phyloP scores from a whole-genome alignment of 2,113 vertebrate species.

The Regulus satrapa region DNA sequence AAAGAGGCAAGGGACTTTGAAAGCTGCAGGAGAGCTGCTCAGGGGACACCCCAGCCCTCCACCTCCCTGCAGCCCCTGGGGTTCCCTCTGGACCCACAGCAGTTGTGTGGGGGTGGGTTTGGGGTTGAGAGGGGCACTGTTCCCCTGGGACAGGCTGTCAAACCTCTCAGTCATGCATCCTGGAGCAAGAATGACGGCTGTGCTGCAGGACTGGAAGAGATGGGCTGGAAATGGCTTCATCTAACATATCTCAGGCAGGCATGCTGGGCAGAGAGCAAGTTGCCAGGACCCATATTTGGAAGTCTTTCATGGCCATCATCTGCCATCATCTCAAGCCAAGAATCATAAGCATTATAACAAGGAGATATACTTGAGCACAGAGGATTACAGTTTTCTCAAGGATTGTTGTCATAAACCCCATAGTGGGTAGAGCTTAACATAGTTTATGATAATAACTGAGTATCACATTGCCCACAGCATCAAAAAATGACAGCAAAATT shows the following conservation, averaged over 20 bases:
- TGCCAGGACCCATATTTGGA: conserved; percentile 32
- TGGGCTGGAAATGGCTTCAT: not conserved
- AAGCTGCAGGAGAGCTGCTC: not conserved
- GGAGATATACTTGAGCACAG: conserved; percentile 50
- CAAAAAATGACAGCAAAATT: conserved; percentile 64
- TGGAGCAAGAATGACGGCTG: not conserved
- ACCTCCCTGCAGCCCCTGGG: not conserved
- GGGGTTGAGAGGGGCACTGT: not conserved
- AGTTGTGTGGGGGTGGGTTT: not conserved
- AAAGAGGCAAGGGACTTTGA: not conserved
- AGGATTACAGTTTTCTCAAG: conserved; percentile 63
- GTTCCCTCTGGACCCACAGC: not conserved
- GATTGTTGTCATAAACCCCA: conserved; percentile 46
- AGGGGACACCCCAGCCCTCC: not conserved
- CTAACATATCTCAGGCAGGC: not conserved
- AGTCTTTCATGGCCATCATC: conserved; percentile 23
- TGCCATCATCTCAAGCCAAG: conserved; percentile 46
- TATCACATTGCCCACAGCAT: conserved; percentile 49
- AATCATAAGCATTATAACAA: conserved; percentile 65
- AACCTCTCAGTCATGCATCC: not conserved
- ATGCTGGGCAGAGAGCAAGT: not conserved
- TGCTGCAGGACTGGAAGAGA: not conserved
- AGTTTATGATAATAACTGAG: conserved; percentile 55
- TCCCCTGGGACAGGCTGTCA: not conserved
- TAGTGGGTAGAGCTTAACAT: conserved; percentile 51